These are phyloP conservation scores for Ornithorhynchus anatinus DNA, from an alignment of 2,113 vertebrate species.

Conservation along the genomic window DNA sequence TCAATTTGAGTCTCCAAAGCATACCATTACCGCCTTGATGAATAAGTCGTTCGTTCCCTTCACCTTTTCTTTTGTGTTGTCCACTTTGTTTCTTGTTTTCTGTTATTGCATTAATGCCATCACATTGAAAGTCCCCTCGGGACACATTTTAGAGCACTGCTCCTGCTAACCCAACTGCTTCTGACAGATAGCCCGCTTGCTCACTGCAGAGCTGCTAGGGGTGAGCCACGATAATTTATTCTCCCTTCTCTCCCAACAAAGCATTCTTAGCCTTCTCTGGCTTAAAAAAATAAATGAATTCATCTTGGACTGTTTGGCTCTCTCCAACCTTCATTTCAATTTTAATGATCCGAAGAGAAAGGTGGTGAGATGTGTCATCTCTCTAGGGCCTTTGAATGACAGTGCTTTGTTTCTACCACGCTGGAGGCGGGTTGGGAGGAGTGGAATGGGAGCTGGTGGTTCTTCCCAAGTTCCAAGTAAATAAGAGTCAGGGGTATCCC, in stretches of 20 bases:
- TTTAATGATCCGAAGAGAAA: background rate
- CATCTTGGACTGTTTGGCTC: background rate
- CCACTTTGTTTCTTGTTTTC: constrained; percentile 19
- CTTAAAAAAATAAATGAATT: constrained; percentile 19
- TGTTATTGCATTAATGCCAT: background rate
- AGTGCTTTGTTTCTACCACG: background rate
- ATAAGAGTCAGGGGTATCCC: too few relatives aligned
- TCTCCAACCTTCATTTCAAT: background rate
- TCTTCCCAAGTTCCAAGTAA: too few relatives aligned
- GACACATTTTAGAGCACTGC: background rate
- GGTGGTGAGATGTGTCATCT: background rate
- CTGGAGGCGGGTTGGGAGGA: too few relatives aligned
- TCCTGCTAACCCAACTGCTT: constrained; percentile 11
- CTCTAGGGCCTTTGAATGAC: background rate
- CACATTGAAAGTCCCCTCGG: constrained; percentile 5
- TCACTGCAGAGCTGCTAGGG: background rate
- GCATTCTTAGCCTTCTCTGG: background rate
- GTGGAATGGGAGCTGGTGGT: too few relatives aligned
- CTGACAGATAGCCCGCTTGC: constrained; percentile 13
- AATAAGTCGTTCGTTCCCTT: background rate
- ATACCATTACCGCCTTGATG: background rate
- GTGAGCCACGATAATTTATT: constrained; percentile 2
- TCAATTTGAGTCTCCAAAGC: background rate
- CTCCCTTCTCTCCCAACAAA: constrained; percentile 8
- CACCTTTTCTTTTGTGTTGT: background rate